Percentiles rank a stretch among this genome's conserved stretches.
Conservation (phyloP, 2,797 vertebrate species). For the Diplodus sargus region DNA sequence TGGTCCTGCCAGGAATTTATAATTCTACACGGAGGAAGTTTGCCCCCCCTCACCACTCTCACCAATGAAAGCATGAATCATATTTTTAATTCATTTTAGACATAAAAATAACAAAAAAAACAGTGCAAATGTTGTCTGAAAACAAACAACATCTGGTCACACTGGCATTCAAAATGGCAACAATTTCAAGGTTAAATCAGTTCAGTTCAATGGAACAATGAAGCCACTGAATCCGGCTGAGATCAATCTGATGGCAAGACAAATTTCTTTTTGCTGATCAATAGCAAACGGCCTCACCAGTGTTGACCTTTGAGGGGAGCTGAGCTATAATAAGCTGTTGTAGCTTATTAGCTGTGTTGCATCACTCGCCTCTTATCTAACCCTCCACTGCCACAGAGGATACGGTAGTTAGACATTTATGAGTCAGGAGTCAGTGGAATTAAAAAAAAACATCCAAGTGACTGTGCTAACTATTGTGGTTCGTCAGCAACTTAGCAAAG, state of each 20-base stretch:
- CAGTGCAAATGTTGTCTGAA: not conserved
- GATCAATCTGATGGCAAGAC: not conserved
- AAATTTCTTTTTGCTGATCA: not conserved
- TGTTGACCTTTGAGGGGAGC: not conserved
- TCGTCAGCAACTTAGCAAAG: too few relatives aligned
- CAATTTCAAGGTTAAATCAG: not conserved
- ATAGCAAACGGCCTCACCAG: not conserved
- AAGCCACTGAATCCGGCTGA: not conserved
- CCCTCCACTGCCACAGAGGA: not conserved
- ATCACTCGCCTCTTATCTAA: conserved; percentile 3
- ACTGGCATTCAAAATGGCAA: not conserved
- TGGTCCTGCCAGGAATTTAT: conserved; percentile 67
- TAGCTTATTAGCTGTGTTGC: not conserved
- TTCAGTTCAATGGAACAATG: not conserved
- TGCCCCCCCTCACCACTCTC: not conserved
- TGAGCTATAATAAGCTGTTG: not conserved
- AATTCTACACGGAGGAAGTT: conserved; percentile 57
- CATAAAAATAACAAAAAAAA: conserved; percentile 1
- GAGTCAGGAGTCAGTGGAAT: not conserved
- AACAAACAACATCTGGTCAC: not conserved
- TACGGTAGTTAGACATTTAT: not conserved
- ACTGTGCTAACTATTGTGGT: not conserved
- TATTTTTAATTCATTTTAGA: not conserved
- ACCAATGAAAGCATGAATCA: conserved; percentile 13
- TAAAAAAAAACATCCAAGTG: not conserved